phyloP scores from a whole-genome alignment of 2,797 vertebrate species.

The Sebastolobus altivelis region DNA sequence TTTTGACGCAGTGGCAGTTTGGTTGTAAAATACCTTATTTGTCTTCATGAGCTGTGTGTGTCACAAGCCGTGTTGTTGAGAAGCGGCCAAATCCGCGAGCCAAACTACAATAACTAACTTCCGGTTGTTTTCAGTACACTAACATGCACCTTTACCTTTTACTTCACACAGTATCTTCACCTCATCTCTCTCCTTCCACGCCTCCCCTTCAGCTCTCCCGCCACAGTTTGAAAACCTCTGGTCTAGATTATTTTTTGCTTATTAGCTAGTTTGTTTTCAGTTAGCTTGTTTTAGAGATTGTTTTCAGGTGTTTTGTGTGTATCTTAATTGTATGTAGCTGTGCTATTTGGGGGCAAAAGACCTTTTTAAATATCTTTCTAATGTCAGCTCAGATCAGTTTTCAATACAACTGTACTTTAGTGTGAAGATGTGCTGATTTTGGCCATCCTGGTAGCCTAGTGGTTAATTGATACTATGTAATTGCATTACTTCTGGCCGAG shows the following conservation, averaged over 20 bases:
- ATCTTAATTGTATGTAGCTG: not conserved
- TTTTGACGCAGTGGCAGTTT: not conserved
- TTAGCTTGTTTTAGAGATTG: not conserved
- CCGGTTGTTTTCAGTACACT: not conserved
- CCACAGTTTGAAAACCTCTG: not conserved
- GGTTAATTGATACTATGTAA: not conserved
- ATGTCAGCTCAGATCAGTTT: not conserved
- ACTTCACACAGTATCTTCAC: not conserved
- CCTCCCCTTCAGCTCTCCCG: too few species aligned
- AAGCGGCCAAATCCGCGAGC: not conserved
- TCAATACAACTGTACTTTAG: not conserved
- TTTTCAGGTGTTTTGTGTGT: not conserved
- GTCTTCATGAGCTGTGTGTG: not conserved
- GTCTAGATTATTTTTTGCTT: not conserved
- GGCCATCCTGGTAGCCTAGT: not conserved
- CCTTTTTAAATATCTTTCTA: not conserved
- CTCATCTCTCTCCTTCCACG: too few species aligned
- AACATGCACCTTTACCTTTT: not conserved
- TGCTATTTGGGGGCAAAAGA: not conserved
- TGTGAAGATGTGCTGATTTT: not conserved
- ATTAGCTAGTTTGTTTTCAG: not conserved
- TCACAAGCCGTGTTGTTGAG: not conserved
- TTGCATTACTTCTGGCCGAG: fast-evolving
- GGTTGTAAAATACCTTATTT: not conserved
- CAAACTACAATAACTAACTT: not conserved